These are phyloP conservation scores for Stenurella melanura DNA, from an alignment of 2,888 invertebrate species.

Conservation along the genomic window DNA sequence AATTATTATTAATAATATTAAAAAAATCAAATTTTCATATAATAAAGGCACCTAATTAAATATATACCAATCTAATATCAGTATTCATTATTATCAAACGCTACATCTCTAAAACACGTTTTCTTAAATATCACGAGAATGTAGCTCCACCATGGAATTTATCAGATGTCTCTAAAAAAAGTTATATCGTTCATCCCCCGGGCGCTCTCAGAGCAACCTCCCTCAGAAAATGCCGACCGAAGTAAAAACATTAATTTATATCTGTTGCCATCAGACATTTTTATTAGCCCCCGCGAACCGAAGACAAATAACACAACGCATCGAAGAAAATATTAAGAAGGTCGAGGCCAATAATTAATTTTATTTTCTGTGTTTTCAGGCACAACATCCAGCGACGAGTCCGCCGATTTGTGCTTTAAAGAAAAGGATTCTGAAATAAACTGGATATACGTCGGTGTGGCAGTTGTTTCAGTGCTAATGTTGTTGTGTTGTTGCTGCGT, in stretches of 20 bases:
- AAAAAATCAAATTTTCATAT: too few relatives aligned
- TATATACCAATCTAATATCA: too few relatives aligned
- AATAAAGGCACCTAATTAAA: too few relatives aligned
- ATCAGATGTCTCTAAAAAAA: too few relatives aligned
- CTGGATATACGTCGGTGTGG: slow-evolving; percentile 69
- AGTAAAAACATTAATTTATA: not conserved
- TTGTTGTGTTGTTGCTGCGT: slow-evolving; percentile 70
- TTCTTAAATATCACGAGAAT: not conserved
- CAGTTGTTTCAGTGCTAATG: slow-evolving; percentile 64
- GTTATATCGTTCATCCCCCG: not conserved
- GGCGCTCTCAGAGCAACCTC: not conserved
- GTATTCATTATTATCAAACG: too few relatives aligned
- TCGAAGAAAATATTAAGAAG: not conserved
- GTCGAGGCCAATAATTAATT: not conserved
- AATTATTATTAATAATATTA: too few relatives aligned
- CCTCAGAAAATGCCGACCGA: not conserved
- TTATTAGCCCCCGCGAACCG: not conserved
- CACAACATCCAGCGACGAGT: slow-evolving; percentile 80
- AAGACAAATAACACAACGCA: not conserved
- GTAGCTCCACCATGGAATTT: not conserved
- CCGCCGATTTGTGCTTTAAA: slow-evolving; percentile 81
- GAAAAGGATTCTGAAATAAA: slow-evolving; percentile 68
- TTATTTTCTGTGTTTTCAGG: slow-evolving; percentile 61
- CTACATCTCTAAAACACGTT: too few relatives aligned
- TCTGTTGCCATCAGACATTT: slow-evolving; percentile 1